Percentiles rank a stretch among this genome's conserved stretches.
Evolutionary conservation across 92 coral and sea anemone species (phyloP).

Genomic region (Galaxea fascicularis): DNA sequence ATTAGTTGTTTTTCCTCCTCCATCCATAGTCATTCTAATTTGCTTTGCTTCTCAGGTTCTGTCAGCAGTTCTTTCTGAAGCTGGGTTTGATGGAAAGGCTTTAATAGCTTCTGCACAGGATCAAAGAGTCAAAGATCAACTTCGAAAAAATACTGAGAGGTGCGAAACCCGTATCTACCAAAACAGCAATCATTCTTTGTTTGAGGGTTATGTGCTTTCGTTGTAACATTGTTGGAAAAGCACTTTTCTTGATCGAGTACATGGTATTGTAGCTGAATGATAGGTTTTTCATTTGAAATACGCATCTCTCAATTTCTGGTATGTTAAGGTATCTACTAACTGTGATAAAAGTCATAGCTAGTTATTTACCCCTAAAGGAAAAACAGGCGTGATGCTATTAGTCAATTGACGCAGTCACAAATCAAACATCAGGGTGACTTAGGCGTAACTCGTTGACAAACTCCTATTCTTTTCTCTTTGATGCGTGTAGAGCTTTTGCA

Average conservation of each 20-base stretch:
- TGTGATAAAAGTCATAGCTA: no score
- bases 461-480: not conserved
- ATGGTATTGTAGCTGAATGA: no score
- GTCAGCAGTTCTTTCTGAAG: conserved; percentile 65
- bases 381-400: no score
- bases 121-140: conserved; percentile 75
- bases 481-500: conserved; percentile 73
- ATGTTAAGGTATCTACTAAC: no score
- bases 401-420: no score
- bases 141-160: conserved; percentile 83
- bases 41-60: conserved; percentile 58
- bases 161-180: conserved; percentile 14
- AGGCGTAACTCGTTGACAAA: not conserved
- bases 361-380: no score
- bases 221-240: not conserved
- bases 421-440: no score
- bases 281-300: no score
- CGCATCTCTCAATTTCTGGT: no score
- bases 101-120: conserved; percentile 69
- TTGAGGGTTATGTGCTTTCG: not conserved
- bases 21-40: no score
- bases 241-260: no score
- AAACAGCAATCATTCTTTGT: not conserved
- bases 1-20: not conserved
- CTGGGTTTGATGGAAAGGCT: conserved; percentile 82